Evolutionary conservation across 1,140 invertebrate genomes (phyloP).

Genomic region (Drosophila ogumai): DNA sequence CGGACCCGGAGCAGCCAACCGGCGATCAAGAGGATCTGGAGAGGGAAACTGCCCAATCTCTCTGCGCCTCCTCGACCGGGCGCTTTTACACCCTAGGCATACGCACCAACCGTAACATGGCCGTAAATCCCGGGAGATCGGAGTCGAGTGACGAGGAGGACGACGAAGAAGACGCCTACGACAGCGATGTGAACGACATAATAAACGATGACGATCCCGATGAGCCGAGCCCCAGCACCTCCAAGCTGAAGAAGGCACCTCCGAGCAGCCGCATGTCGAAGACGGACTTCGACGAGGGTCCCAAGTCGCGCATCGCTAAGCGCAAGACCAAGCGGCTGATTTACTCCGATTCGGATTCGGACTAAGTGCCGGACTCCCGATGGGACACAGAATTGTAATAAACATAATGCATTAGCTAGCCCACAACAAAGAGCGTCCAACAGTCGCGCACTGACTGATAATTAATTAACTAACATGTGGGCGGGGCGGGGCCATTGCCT

Average conservation of each 20-base stretch:
- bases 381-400: slow-evolving; percentile 25
- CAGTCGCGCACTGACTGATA: slow-evolving; percentile 18
- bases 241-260: background rate
- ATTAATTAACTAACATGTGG: slow-evolving; percentile 46
- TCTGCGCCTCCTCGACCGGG: background rate
- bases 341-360: slow-evolving; percentile 12
- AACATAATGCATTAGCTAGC: slow-evolving; percentile 38
- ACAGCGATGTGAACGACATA: slow-evolving; percentile 4
- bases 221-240: background rate
- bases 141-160: slow-evolving; percentile 5
- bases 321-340: slow-evolving; percentile 6
- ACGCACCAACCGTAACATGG: slow-evolving; percentile 38
- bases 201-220: background rate
- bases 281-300: slow-evolving; percentile 5
- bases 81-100: background rate
- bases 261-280: background rate
- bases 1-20: slow-evolving; percentile 10
- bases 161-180: background rate
- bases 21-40: background rate
- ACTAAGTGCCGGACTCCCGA: slow-evolving; percentile 1
- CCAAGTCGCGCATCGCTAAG: background rate
- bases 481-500: slow-evolving; percentile 23
- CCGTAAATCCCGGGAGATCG: background rate
- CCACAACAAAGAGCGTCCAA: slow-evolving; percentile 9
- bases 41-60: background rate